Evolutionary conservation across 1,140 invertebrate species (phyloP).

Genomic region (Papilio helenus): DNA sequence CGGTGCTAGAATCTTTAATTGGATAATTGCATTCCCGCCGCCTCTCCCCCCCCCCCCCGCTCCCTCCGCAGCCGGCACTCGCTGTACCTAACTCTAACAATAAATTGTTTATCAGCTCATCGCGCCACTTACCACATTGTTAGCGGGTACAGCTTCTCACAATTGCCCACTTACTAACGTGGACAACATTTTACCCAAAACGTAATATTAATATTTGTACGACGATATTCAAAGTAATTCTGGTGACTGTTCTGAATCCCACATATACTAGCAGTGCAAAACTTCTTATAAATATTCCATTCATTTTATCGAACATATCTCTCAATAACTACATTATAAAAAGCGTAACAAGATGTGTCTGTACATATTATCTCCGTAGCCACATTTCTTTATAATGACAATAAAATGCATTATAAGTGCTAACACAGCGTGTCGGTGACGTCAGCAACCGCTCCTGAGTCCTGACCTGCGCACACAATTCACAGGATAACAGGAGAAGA

Average conservation of each 20-base stretch:
- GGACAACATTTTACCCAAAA: neutral
- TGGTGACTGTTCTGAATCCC: too few species aligned
- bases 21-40: constrained; percentile 55
- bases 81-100: constrained; percentile 3
- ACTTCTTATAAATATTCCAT: too few species aligned
- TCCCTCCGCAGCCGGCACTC: constrained; percentile 7
- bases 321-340: too few species aligned
- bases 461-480: neutral
- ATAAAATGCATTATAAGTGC: neutral
- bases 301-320: too few species aligned
- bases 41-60: constrained; percentile 27
- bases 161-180: neutral
- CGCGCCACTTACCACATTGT: neutral
- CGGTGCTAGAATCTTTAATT: constrained; percentile 51
- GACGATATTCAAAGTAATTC: neutral
- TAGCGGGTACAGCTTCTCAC: neutral
- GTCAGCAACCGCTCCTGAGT: constrained; percentile 14
- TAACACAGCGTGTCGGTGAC: neutral
- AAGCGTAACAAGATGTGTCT: too few species aligned
- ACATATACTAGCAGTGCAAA: too few species aligned
- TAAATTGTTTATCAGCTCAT: constrained; percentile 30
- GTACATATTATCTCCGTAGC: too few species aligned
- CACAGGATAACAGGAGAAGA: constrained; percentile 1
- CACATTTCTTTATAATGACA: too few species aligned
- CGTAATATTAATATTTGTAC: neutral